Base-by-base conservation (phyloP, 2,888 invertebrate species). In the Drosophila conformis region DNA sequence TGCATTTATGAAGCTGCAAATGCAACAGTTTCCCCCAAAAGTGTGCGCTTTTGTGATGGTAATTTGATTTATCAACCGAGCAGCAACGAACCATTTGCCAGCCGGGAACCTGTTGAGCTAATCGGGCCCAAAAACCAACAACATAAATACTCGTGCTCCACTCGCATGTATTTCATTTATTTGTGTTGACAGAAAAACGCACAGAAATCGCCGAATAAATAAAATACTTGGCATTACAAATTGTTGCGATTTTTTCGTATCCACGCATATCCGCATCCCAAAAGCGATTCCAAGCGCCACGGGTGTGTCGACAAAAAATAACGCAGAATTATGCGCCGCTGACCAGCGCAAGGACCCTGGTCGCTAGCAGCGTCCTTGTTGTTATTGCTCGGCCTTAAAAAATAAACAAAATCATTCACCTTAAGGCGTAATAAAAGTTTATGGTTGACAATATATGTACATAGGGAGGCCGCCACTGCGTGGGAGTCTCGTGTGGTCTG, bases 331-430 rank as follows among this genome's bases (percentile, higher is more conserved):
- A 86, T 85, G 82, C 71, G 60, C 21, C 29, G 71, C 49, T 74
- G 74, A 64, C 76, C 65, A 78, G 29, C 53, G 46, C 46, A 65
- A 65, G 66, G 42, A 42, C 15, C 35, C 18, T 8, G 63, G 25
- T 1, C 48, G 31, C 25, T 3, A 3, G 10, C n/a, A 36, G 25
- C 58, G 56, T 49, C 60, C 49, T 54, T 64, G 69, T 53, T 69
- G 68, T 53, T 79, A 54, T 69, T 62, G 69, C n/a, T 64, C 66
- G 78, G 81, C 79, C 80, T 46, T 80, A 82, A 84, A 89, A 86
- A 83, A 89, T 87, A 89, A 90, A 90, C 88, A 90, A 90, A 88
- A 90, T 87, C 89, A 91, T 88, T 91, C 83, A 90, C 91, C 91
- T 90, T 80, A 82, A 83, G 89, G 88, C 86, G 69, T 90, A 88